Conservation (phyloP, 2,888 invertebrate species). For the Cartodere bifasciata region DNA sequence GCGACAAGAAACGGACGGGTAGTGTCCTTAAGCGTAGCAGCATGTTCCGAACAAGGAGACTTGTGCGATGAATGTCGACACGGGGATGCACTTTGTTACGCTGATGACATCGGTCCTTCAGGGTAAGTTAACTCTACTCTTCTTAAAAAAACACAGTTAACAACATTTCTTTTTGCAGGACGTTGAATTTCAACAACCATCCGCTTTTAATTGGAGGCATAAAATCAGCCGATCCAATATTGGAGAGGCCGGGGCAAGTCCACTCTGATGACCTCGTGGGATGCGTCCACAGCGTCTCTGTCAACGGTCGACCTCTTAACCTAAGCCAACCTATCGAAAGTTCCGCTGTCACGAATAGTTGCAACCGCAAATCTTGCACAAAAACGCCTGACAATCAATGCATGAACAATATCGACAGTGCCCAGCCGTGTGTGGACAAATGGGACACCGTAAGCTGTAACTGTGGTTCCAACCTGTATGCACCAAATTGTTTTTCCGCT, state of each 20-base stretch:
- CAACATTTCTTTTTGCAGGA: conserved; percentile 45
- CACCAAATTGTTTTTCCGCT: conserved; percentile 68
- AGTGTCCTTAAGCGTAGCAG: conserved; percentile 68
- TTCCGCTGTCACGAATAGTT: conserved; percentile 61
- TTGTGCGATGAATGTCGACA: conserved; percentile 76
- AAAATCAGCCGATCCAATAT: conserved; percentile 68
- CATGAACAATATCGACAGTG: conserved; percentile 38
- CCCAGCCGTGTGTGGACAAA: conserved; percentile 68
- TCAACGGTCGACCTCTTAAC: conserved; percentile 76
- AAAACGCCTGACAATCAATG: conserved; percentile 43
- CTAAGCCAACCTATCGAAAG: conserved; percentile 64
- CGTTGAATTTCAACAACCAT: conserved; percentile 82
- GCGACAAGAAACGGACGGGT: conserved; percentile 84
- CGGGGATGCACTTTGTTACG: conserved; percentile 70
- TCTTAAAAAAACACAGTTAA: background rate
- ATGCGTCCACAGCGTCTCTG: conserved; percentile 80
- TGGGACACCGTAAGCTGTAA: conserved; percentile 68
- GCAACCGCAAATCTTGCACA: conserved; percentile 56
- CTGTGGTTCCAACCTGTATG: conserved; percentile 55
- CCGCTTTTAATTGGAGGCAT: conserved; percentile 78
- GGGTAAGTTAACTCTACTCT: conserved; percentile 49
- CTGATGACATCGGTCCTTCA: conserved; percentile 74
- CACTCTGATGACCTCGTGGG: conserved; percentile 89
- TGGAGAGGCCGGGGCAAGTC: conserved; percentile 82
- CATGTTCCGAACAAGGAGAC: conserved; percentile 77